Percentiles rank a stretch among this genome's conserved stretches.
Conservation (phyloP, 1,140 invertebrate genomes). For the Drosophila quadrilineata region DNA sequence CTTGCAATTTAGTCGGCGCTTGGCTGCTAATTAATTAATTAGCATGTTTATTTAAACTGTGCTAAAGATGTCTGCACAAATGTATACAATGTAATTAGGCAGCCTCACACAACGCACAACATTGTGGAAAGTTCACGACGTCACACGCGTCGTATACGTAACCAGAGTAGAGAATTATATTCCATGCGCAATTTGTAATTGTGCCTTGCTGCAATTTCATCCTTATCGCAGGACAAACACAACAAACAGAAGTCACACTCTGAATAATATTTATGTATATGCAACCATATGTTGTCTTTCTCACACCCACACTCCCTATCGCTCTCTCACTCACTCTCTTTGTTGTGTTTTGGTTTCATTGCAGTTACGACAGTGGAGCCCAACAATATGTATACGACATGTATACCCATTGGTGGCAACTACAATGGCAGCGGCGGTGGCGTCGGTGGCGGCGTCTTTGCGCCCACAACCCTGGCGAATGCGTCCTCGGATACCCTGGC, state of each 20-base stretch:
- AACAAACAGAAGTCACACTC: not conserved
- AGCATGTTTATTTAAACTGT: not conserved
- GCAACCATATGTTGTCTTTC: slow-evolving; percentile 30
- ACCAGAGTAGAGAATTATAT: slow-evolving; percentile 19
- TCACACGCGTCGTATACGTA: slow-evolving; percentile 20
- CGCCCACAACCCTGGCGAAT: slow-evolving; percentile 83
- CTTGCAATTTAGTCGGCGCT: too few species aligned
- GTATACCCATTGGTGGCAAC: slow-evolving; percentile 82
- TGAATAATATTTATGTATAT: too few species aligned
- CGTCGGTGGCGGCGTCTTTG: slow-evolving; percentile 71
- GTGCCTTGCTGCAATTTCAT: slow-evolving; percentile 3
- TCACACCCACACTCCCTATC: not conserved
- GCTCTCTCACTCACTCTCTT: not conserved
- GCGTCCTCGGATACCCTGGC: slow-evolving; percentile 86
- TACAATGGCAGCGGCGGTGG: slow-evolving; percentile 77
- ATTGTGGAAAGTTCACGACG: not conserved
- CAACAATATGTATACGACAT: slow-evolving; percentile 83
- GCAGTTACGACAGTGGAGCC: slow-evolving; percentile 83
- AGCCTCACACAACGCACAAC: not conserved
- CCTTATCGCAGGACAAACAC: not conserved
- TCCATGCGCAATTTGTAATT: slow-evolving; percentile 3
- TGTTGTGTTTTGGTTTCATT: slow-evolving; percentile 18
- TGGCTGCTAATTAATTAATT: not conserved
- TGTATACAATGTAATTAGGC: not conserved
- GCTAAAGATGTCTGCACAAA: not conserved